These are phyloP conservation scores for Sebastes oblongus DNA, from an alignment of 2,797 vertebrate genomes.

Conservation along the genomic window DNA sequence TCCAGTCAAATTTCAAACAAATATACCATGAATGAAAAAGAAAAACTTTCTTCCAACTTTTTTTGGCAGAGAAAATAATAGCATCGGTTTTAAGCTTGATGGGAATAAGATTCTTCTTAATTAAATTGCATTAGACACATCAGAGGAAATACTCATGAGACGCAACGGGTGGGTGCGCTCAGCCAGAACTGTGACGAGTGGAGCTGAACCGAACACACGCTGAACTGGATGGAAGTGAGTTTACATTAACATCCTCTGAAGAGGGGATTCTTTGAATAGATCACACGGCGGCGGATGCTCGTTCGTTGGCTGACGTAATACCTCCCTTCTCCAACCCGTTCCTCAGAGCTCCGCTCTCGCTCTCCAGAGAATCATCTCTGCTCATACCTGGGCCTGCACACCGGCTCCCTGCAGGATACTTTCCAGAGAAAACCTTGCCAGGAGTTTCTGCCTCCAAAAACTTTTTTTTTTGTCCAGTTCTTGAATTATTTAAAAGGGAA, in stretches of 20 bases:
- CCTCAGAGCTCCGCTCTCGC: constrained; percentile 12
- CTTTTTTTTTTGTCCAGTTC: constrained; percentile 44
- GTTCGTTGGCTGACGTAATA: constrained; percentile 4
- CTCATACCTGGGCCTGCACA: constrained; percentile 39
- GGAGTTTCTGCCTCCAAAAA: constrained; percentile 55
- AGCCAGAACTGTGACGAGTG: constrained; percentile 6
- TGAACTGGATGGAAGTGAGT: constrained; percentile 17
- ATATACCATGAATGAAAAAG: neutral
- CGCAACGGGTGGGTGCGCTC: neutral
- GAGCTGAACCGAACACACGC: neutral
- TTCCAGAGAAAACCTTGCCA: constrained; percentile 28
- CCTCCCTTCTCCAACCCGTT: constrained; percentile 3
- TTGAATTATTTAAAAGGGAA: constrained; percentile 76
- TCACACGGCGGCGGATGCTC: constrained; percentile 10
- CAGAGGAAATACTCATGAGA: neutral
- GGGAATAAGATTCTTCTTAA: constrained; percentile 23
- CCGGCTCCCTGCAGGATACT: constrained; percentile 26
- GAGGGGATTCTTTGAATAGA: constrained; percentile 38
- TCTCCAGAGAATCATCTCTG: constrained; percentile 43
- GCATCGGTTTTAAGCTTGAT: constrained; percentile 18
- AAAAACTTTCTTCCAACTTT: constrained; percentile 9
- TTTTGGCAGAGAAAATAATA: constrained; percentile 10
- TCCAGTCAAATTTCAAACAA: neutral
- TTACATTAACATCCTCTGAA: constrained; percentile 35
- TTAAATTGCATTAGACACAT: constrained; percentile 43